Conservation (phyloP, 2,113 vertebrate genomes). For the Motacilla alba region DNA sequence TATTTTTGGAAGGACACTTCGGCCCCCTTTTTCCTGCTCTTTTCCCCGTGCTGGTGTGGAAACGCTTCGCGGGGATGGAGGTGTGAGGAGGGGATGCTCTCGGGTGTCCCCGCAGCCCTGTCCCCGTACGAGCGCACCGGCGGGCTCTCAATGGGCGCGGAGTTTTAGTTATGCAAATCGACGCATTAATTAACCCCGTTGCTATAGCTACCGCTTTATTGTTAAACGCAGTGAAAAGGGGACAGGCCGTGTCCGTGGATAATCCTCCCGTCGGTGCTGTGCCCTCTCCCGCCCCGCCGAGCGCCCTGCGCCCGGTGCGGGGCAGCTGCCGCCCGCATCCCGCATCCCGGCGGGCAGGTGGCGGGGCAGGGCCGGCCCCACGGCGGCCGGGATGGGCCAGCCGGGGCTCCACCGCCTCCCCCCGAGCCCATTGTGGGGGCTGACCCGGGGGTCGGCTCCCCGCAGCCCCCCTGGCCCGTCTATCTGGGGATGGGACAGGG, state of each 20-base stretch:
- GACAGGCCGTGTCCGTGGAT: background rate
- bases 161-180: conserved; percentile 53
- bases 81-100: background rate
- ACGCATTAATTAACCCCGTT: conserved; percentile 60
- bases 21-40: background rate
- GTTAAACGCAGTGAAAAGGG: conserved; percentile 28
- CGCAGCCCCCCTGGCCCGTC: background rate
- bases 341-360: background rate
- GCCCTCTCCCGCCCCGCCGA: background rate
- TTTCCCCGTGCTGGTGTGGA: background rate
- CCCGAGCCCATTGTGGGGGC: background rate
- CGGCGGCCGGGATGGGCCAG: background rate
- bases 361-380: background rate
- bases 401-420: background rate
- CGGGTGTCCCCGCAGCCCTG: background rate
- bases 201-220: conserved; percentile 53
- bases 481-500: background rate
- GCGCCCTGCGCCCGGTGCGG: background rate
- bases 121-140: background rate
- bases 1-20: background rate
- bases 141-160: background rate
- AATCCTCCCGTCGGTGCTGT: background rate
- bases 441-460: background rate
- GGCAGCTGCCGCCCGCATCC: background rate
- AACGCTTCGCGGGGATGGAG: background rate